These are phyloP conservation scores for Phyllostomus discolor DNA, from an alignment of 2,113 vertebrate species.

Conservation along the genomic window DNA sequence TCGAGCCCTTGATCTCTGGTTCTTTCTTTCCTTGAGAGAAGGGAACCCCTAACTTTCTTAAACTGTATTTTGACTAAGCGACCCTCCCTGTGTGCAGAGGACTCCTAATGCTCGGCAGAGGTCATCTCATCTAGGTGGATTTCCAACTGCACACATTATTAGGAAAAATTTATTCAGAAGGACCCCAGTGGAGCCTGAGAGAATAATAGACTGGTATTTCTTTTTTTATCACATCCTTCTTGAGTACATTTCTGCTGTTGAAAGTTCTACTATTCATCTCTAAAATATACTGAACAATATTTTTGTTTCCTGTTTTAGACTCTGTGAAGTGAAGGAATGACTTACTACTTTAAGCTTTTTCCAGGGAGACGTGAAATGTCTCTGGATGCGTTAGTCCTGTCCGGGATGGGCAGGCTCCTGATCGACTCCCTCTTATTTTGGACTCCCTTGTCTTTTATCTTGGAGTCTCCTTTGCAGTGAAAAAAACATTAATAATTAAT, in stretches of 20 bases:
- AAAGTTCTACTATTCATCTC: conserved; percentile 1
- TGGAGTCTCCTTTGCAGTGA: background rate
- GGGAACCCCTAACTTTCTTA: background rate
- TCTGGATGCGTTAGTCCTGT: background rate
- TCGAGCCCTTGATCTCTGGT: background rate
- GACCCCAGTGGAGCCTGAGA: background rate
- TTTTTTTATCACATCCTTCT: conserved; percentile 7
- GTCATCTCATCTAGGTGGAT: background rate
- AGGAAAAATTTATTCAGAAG: background rate
- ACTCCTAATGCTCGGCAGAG: background rate
- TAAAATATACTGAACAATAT: background rate
- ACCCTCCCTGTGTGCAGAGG: background rate
- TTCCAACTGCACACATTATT: background rate
- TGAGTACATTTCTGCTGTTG: conserved; percentile 5
- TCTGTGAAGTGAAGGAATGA: background rate
- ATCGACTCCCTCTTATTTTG: conserved; percentile 1
- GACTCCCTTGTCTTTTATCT: background rate
- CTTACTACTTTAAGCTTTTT: background rate
- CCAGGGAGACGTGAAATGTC: background rate
- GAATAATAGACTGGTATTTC: background rate
- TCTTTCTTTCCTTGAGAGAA: background rate
- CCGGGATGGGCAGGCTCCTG: background rate
- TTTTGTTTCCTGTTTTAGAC: conserved; percentile 4
- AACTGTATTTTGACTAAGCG: background rate
- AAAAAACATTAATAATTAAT: background rate